Base-by-base conservation (phyloP, 2,113 vertebrate species). In the Chloropsis hardwickii region DNA sequence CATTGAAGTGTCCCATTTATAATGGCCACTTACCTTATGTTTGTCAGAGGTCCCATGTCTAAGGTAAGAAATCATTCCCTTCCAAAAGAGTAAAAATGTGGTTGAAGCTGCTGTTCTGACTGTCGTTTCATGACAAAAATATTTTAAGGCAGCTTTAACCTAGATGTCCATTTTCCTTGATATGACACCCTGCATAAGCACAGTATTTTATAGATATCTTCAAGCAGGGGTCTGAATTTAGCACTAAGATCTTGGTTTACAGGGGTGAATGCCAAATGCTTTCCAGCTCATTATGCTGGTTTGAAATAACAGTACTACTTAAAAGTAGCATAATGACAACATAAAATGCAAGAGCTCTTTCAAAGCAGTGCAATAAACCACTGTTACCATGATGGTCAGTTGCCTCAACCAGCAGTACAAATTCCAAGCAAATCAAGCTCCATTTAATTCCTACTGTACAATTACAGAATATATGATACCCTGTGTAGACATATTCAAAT, bases 321-420 rank as follows among this genome's bases (percentile, higher is more conserved):
- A 80, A 88, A 91, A 92, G 84, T 50, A 94, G 42, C 66, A 89
- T 72, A 53, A 72, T 35, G 24, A 12, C 48, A 83, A 47, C 35
- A 73, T 64, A 88, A 92, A 94, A 96, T 12, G n/a, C 78, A 91
- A 88, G 54, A 94, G 37, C 33, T 79, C 62, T 83, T 96, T 74
- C 82, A 90, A 90, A 86, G 81, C 65, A 84, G 25, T 2, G 23
- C 48, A 94, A 71, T 74, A 92, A 96, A 78, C 80, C 78, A 69
- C 53, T 66, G 37, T 62, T 78, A 64, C 39, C 61, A 60, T 12
- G 23, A 86, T 31, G 80, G 72, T 50, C 88, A 92, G 69, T 65
- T 67, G 16, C 44, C 23, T 81, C 15, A 88, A 37, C n/a, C n/a
- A 83, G 45, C 37, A 27, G 24, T 33, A 79, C 44, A 88, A 67